Evolutionary conservation across 1,140 invertebrate species (phyloP), one percentile per base, ranked within the genome.

Genomic region (Zelostemma sp.): DNA sequence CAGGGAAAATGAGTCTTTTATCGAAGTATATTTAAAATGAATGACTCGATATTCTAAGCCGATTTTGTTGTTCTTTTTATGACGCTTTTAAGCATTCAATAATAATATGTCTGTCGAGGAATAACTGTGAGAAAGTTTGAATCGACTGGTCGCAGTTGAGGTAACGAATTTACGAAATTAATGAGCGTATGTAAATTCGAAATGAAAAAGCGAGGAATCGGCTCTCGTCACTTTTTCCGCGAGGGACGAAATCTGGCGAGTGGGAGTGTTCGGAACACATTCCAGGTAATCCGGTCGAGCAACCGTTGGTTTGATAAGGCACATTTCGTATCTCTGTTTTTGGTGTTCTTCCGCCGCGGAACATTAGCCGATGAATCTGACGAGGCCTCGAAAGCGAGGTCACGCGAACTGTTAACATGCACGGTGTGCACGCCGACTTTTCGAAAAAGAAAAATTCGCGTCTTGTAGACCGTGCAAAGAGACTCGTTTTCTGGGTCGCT

Each of bases 341-440:
- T 21, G 49, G 18, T 40, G 19, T 40, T 40, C 15, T n/a, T 35
- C 19, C 25, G 28, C 21, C 41, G 46, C 18, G 47, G 28, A 14
- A 31, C 45, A 55, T 51, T 67, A 49, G 48, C 41, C 65, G 31
- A 57, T 56, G 48, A 51, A 56, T 61, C 56, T 60, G 60, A 64
- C 41, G 47, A 21, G 28, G 56, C 55, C 62, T 56, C 35, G 59
- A 55, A 57, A 64, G 58, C 56, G 47, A 46, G 65, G 68, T 71
- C 65, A 68, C 48, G 21, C 25, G 50, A 45, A 58, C 43, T 54
- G 40, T 33, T 53, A 59, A 43, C 9, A 50, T 33, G 28, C 35
- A 41, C 35, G 38, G 11, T 57, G 54, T 12, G 14, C 50, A 51
- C 33, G 46, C 64, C 21, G 45, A 41, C 48, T 58, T 58, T 56